These are phyloP conservation scores for Leptinotarsa juncta DNA, from an alignment of 2,888 invertebrate genomes.

Conservation along the genomic window DNA sequence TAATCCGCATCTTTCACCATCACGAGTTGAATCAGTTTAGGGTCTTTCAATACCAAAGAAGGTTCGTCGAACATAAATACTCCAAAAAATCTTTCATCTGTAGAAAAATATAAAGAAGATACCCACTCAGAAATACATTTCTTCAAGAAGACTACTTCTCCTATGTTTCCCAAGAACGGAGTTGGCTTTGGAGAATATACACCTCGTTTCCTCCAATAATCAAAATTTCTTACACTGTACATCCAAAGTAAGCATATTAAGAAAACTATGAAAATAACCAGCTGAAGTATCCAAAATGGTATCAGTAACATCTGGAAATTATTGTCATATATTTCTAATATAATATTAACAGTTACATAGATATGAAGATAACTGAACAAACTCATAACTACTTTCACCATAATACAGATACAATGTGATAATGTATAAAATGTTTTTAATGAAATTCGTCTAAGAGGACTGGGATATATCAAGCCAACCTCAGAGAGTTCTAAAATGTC, in stretches of 20 bases:
- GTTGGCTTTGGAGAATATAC: conserved; percentile 48
- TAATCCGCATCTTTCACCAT: conserved; percentile 67
- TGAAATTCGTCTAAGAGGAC: no score
- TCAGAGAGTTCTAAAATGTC: no score
- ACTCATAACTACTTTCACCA: no score
- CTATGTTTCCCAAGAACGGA: conserved; percentile 52
- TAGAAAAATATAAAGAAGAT: conserved; percentile 29
- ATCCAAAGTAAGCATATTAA: conserved; percentile 41
- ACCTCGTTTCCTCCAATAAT: conserved; percentile 53
- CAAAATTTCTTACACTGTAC: conserved; percentile 49
- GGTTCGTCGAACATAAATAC: conserved; percentile 63
- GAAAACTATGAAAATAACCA: conserved; percentile 6
- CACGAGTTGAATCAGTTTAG: conserved; percentile 66
- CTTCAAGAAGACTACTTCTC: conserved; percentile 39
- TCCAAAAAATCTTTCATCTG: conserved; percentile 41
- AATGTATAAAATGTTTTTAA: no score
- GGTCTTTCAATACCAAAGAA: conserved; percentile 64
- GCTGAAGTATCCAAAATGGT: conserved; percentile 31
- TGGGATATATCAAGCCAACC: no score
- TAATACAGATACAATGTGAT: no score
- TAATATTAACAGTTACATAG: no score
- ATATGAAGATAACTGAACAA: no score
- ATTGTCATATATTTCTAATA: not conserved
- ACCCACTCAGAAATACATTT: conserved; percentile 42
- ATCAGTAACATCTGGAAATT: conserved; percentile 36